Base-by-base conservation (phyloP, 2,797 vertebrate species). In the Leptatherina wallacei region DNA sequence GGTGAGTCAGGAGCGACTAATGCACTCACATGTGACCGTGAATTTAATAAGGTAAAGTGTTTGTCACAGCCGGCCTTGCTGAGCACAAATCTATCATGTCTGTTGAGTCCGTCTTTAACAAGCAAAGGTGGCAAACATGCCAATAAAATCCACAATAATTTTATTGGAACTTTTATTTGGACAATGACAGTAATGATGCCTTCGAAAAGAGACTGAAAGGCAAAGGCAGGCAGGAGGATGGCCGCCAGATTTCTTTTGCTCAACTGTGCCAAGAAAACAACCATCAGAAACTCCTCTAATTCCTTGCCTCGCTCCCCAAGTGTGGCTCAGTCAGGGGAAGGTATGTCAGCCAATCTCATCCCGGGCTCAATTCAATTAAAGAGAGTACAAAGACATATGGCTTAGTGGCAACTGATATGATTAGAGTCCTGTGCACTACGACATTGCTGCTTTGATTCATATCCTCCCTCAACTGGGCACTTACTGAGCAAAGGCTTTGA, bases 361-460 rank as follows among this genome's bases (percentile, higher is more conserved):
- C 80, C 70, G 22, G 67, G 56, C 72, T 70, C 89, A 91, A 93
- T 93, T 92, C 85, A 91, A 93, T 95, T 91, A 93, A 83, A 88
- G 79, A 84, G 91, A 93, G 91, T 89, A 92, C 85, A 85, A 86
- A 92, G 90, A 92, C 88, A 87, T 88, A 92, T 83, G 87, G 88
- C 88, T 88, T 58, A 61, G 75, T 81, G 83, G 75, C 74, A 57
- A 80, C 78, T 89, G 88, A 94, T 94, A 88, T 90, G 91, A 94
- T 95, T 93, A 94, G 88, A 90, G 85, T 85, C 74, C 84, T 82
- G 78, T 49, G 82, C 68, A 73, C 82, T 69, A 83, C 63, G 67
- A 85, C 75, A 62, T 79, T 65, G 77, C 80, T 68, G 79, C 81
- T 88, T 78, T 91, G 87, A 93, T 92, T 92, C 89, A 93, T 87